Evolutionary conservation across 2,888 invertebrate species (phyloP).

Genomic region (Mechanitis mazaeus): DNA sequence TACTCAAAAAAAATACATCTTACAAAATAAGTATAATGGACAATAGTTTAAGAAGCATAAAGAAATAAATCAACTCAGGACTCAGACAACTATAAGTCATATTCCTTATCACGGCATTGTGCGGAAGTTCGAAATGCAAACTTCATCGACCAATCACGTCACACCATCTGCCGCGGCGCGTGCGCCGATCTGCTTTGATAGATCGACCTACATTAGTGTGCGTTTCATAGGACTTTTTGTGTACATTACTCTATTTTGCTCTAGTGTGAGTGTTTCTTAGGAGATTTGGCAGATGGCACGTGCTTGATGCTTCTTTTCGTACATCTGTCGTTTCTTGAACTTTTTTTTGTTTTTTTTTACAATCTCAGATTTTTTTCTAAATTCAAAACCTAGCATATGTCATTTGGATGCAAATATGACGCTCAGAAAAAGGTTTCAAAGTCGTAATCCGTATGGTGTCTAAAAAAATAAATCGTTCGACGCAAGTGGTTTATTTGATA

Average conservation of each 20-base stretch:
- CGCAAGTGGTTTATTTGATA: slow-evolving; percentile 64
- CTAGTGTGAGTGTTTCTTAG: slow-evolving; percentile 57
- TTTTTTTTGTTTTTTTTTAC: slow-evolving; percentile 60
- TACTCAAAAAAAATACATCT: background rate
- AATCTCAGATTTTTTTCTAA: slow-evolving; percentile 39
- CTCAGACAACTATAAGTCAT: slow-evolving; percentile 49
- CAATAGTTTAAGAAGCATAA: slow-evolving; percentile 33
- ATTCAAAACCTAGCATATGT: slow-evolving; percentile 57
- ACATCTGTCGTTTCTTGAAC: slow-evolving; percentile 67
- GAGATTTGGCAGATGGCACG: slow-evolving; percentile 77
- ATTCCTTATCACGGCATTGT: slow-evolving; percentile 65
- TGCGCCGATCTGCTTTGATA: slow-evolving; percentile 62
- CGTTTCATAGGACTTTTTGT: slow-evolving; percentile 46
- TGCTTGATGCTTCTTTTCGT: slow-evolving; percentile 65
- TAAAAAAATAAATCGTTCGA: slow-evolving; percentile 59
- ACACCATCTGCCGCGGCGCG: slow-evolving; percentile 68
- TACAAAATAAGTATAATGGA: slow-evolving; percentile 30
- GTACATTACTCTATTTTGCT: slow-evolving; percentile 40
- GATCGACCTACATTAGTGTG: slow-evolving; percentile 54
- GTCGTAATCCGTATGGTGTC: slow-evolving; percentile 62
- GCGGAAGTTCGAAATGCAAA: slow-evolving; percentile 68
- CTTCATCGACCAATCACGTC: slow-evolving; percentile 61
- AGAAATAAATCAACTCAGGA: slow-evolving; percentile 47
- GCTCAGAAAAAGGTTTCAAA: slow-evolving; percentile 50
- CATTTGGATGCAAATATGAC: slow-evolving; percentile 72